Conservation (phyloP, 2,888 invertebrate species). For the Caenorhabditis panamensis region DNA sequence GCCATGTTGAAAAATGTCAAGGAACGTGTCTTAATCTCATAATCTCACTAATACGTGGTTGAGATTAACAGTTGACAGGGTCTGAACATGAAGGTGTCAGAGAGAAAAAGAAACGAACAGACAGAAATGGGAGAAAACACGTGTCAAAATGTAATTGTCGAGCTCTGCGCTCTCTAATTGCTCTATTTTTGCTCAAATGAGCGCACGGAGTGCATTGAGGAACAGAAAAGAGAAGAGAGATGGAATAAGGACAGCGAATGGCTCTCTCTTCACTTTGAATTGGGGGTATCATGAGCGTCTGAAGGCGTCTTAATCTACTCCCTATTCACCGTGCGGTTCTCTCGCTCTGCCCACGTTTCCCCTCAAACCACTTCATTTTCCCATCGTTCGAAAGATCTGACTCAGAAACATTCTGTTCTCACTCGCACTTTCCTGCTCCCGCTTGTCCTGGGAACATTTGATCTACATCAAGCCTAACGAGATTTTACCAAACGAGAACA, state of each 20-base stretch:
- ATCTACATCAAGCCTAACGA: background rate
- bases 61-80: conserved; percentile 29
- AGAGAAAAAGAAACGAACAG: background rate
- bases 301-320: conserved; percentile 54
- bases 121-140: background rate
- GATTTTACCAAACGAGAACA: conserved; percentile 13
- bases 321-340: conserved; percentile 40
- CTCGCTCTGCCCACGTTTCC: conserved; percentile 15
- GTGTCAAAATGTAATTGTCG: background rate
- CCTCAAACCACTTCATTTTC: conserved; percentile 4
- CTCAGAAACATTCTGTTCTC: conserved; percentile 4
- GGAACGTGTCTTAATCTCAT: conserved; percentile 44
- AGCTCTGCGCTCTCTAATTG: background rate
- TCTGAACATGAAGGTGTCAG: background rate
- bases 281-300: conserved; percentile 38
- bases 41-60: conserved; percentile 33
- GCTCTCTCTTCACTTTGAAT: conserved; percentile 44
- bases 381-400: conserved; percentile 17
- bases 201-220: conserved; percentile 11
- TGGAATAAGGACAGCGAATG: conserved; percentile 11
- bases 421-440: background rate
- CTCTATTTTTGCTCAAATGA: conserved; percentile 14
- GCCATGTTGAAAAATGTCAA: no score
- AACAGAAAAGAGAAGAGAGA: conserved; percentile 1
- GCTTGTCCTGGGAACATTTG: background rate